Evolutionary conservation across 2,888 invertebrate genomes (phyloP), one percentile per base, ranked within the genome.

Genomic region (Limnephilus auricula): DNA sequence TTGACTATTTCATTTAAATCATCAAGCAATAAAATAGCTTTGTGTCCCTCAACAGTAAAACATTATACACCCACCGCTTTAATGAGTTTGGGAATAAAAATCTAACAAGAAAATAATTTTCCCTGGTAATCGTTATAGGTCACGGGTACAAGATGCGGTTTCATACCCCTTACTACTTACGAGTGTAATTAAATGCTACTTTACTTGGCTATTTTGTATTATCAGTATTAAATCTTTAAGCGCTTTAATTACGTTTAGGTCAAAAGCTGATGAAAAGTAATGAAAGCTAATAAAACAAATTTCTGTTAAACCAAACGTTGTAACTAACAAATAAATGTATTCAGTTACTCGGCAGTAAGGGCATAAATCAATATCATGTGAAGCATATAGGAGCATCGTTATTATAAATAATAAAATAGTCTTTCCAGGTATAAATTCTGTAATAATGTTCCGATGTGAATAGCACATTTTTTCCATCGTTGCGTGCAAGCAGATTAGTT

Each of bases 391-490:
- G 65, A 32, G 37, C 79, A 37, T 78, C 37, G 34, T 34, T 30
- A 34, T 34, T 12, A 78, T 78, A 88, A 79, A 88, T 88, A 88
- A 88, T 88, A 88, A 18, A 65, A 18, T 18, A 78, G 78, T 32
- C 34, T 34, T 86, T 88, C 87, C 78, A 34, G 78, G 79, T 78
- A 37, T n/a, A 50, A 18, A 37, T 25, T 78, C 25, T 78, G 65
- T 88, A 31, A 32, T 79, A 34, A 25, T 32, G 15, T 34, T 79
- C 32, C 85, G n/a, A 30, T 85, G 15, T 37, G 40, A 45, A 40
- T 40, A 25, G 85, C n/a, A 85, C 31, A n/a, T 31, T 86, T 34
- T 18, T 79, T 78, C n/a, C 32, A 32, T 10, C 18, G 25, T 88
- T 79, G 87, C 87, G 87, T 88, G 87, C 25, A 32, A n/a, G 15